Conservation (phyloP, 2,888 invertebrate genomes). For the Coleophora flavipennella region DNA sequence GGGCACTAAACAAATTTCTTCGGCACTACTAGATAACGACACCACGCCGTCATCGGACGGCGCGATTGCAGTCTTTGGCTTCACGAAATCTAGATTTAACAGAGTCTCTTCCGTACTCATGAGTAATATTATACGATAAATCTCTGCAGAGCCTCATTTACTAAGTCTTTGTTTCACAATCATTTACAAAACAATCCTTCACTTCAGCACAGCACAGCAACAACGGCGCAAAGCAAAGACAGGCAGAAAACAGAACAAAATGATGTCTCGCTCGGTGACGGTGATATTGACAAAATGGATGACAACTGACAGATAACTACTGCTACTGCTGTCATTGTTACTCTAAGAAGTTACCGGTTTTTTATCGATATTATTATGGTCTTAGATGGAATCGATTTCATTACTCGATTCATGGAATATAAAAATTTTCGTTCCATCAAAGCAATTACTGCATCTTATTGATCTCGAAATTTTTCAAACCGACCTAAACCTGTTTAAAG, state of each 20-base stretch:
- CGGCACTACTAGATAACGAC: slow-evolving; percentile 72
- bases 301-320: slow-evolving; percentile 16
- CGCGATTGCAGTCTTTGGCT: slow-evolving; percentile 52
- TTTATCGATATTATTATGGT: neutral
- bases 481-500: too few species aligned
- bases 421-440: too few species aligned
- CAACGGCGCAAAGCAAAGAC: neutral
- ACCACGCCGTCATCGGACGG: slow-evolving; percentile 74
- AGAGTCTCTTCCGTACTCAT: slow-evolving; percentile 77
- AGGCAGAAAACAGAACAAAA: slow-evolving; percentile 37
- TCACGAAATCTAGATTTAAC: slow-evolving; percentile 76
- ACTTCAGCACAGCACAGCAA: slow-evolving; percentile 2
- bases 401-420: too few species aligned
- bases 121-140: slow-evolving; percentile 61
- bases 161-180: slow-evolving; percentile 66
- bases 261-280: too few species aligned
- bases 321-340: slow-evolving; percentile 7
- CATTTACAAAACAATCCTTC: slow-evolving; percentile 54
- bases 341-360: neutral
- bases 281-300: slow-evolving; percentile 27
- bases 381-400: too few species aligned
- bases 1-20: slow-evolving; percentile 84
- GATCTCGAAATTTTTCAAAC: too few species aligned
- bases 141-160: slow-evolving; percentile 67
- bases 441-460: too few species aligned